Percentiles rank a stretch among this genome's conserved stretches.
phyloP scores from a whole-genome alignment of 2,888 invertebrate species.

The Philaethria dido region DNA sequence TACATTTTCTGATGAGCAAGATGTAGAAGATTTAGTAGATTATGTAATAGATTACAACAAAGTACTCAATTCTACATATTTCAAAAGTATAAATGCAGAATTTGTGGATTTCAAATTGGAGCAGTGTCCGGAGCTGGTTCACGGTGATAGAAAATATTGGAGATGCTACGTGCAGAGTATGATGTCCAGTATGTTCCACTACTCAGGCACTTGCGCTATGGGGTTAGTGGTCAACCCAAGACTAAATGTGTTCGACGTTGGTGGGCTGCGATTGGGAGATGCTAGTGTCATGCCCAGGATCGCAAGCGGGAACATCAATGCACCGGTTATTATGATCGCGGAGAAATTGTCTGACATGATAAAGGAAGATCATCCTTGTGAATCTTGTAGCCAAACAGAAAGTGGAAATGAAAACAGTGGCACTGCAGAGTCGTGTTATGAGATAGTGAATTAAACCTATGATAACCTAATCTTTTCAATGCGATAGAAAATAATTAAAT shows the following conservation, averaged over 20 bases:
- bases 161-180: constrained; percentile 54
- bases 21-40: constrained; percentile 52
- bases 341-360: constrained; percentile 50
- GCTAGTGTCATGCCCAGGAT: constrained; percentile 50
- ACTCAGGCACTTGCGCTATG: constrained; percentile 89
- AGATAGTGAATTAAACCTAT: neutral
- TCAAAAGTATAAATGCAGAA: constrained; percentile 49
- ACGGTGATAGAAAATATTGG: constrained; percentile 57
- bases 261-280: constrained; percentile 51
- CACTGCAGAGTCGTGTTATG: neutral
- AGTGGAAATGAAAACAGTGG: neutral
- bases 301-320: constrained; percentile 50
- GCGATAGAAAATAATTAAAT: no score
- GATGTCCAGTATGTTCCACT: constrained; percentile 88
- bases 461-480: no score
- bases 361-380: constrained; percentile 34
- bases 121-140: constrained; percentile 49
- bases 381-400: neutral
- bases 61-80: constrained; percentile 53
- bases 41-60: constrained; percentile 52
- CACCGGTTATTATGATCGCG: constrained; percentile 49
- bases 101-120: constrained; percentile 47
- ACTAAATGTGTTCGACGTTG: constrained; percentile 58
- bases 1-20: constrained; percentile 49
- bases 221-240: constrained; percentile 87